A percentile compares a stretch with the other conserved stretches of the same genome.
These are phyloP conservation scores for Dendrolimus houi DNA, from an alignment of 2,888 invertebrate species.

Conservation along the genomic window DNA sequence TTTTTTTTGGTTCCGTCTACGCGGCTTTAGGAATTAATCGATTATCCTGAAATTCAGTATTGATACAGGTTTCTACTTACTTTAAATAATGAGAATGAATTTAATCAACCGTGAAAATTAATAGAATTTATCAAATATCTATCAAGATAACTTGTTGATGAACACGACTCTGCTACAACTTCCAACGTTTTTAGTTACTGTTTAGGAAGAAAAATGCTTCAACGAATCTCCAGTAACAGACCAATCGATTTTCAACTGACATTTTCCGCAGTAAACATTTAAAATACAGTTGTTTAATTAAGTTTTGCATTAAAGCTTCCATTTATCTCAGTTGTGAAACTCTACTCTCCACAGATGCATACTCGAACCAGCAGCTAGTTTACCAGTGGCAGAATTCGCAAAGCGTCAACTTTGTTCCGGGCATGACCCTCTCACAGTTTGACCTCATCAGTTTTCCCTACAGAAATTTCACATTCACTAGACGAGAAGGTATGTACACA, in stretches of 20 bases:
- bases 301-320: background rate
- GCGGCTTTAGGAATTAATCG: no score
- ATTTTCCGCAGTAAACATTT: constrained; percentile 3
- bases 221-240: no score
- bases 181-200: no score
- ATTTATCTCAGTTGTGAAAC: background rate
- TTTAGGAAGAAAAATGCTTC: no score
- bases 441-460: constrained; percentile 92
- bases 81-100: no score
- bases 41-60: no score
- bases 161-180: no score
- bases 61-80: no score
- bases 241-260: constrained; percentile 1
- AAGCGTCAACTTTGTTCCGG: constrained; percentile 91
- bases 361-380: constrained; percentile 88
- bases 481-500: constrained; percentile 81
- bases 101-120: no score
- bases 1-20: no score
- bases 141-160: no score
- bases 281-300: background rate
- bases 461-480: constrained; percentile 86
- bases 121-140: no score
- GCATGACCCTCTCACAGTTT: constrained; percentile 95
- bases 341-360: constrained; percentile 81
- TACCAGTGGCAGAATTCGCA: constrained; percentile 91